Conservation (phyloP, 2,113 vertebrate species). For the Lasiurus borealis region DNA sequence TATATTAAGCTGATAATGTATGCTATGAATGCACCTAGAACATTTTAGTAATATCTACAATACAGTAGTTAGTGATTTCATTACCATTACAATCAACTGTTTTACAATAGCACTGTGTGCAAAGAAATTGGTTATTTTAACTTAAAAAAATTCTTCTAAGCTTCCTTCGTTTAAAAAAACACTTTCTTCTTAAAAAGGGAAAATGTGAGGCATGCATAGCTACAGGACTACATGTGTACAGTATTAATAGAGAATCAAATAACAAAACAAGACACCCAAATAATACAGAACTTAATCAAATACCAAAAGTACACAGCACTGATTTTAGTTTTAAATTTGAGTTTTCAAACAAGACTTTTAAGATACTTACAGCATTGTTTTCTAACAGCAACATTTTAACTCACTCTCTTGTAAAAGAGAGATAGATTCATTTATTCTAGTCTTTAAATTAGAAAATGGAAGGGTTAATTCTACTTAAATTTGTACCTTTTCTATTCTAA, state of each 20-base stretch:
- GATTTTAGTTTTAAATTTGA: neutral
- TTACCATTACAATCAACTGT: neutral
- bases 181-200: neutral
- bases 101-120: neutral
- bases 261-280: neutral
- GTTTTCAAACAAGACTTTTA: neutral
- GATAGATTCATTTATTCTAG: neutral
- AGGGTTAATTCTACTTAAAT: neutral
- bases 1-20: neutral
- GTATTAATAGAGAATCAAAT: neutral
- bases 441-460: neutral
- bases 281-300: neutral
- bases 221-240: neutral
- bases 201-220: neutral
- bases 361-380: neutral
- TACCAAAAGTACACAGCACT: neutral
- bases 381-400: neutral
- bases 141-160: neutral
- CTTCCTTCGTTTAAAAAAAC: neutral
- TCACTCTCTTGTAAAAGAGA: no score
- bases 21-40: neutral
- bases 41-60: neutral
- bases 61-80: neutral
- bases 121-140: slow-evolving; percentile 10
- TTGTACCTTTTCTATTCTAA: neutral